Percentiles rank a stretch among this genome's conserved stretches.
Evolutionary conservation across 2,888 invertebrate species (phyloP).

Genomic region (Tetramorium bicarinatum): DNA sequence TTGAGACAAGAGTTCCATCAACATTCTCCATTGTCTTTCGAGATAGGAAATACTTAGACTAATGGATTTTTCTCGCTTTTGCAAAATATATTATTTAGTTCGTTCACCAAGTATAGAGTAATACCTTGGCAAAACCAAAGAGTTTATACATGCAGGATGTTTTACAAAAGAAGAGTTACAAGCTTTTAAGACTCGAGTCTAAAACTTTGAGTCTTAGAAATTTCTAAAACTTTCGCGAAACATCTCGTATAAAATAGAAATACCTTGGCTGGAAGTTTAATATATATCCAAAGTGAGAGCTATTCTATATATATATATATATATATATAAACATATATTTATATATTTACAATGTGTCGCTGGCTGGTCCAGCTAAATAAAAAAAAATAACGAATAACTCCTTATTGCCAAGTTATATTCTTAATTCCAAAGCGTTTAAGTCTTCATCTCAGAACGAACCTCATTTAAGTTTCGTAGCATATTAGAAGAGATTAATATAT

Average conservation of each 20-base stretch:
- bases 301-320: conserved; percentile 73
- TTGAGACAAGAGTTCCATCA: conserved; percentile 19
- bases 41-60: conserved; percentile 76
- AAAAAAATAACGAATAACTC: conserved; percentile 67
- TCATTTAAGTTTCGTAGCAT: conserved; percentile 65
- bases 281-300: conserved; percentile 71
- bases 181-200: not conserved
- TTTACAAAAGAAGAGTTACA: not conserved
- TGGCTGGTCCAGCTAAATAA: conserved; percentile 81
- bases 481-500: conserved; percentile 67
- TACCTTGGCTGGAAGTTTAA: conserved; percentile 71
- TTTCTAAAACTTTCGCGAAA: conserved; percentile 10
- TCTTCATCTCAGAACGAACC: conserved; percentile 63
- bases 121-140: conserved; percentile 80
- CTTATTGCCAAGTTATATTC: conserved; percentile 75
- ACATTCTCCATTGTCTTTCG: conserved; percentile 71
- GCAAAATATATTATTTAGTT: conserved; percentile 59
- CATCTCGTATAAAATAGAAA: conserved; percentile 58
- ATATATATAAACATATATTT: conserved; percentile 75
- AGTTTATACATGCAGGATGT: conserved; percentile 68
- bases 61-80: conserved; percentile 60
- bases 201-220: not conserved
- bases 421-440: conserved; percentile 70
- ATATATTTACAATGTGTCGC: conserved; percentile 74
- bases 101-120: conserved; percentile 67